Conservation (phyloP, 1,140 invertebrate species). For the Drosophila dunni region DNA sequence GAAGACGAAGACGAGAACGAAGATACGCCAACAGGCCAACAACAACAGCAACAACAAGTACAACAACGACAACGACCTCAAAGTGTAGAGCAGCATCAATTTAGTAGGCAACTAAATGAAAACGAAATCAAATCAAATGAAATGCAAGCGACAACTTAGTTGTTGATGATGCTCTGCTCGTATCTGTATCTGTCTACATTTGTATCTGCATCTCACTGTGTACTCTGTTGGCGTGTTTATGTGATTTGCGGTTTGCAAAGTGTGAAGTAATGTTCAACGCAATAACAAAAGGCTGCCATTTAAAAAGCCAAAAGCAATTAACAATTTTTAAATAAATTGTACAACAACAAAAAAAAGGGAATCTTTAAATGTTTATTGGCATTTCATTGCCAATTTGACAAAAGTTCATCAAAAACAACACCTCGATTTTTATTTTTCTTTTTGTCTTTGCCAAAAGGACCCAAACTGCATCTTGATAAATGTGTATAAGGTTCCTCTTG, state of each 20-base stretch:
- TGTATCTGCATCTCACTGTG: background rate
- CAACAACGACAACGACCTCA: constrained; percentile 33
- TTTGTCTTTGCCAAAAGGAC: background rate
- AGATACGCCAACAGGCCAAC: constrained; percentile 35
- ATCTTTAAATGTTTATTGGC: constrained; percentile 39
- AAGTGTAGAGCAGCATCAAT: constrained; percentile 28
- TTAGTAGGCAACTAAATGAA: constrained; percentile 47
- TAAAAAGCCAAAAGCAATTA: background rate
- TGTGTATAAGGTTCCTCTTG: constrained; percentile 34
- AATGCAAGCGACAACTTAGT: constrained; percentile 78
- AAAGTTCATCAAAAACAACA: constrained; percentile 61
- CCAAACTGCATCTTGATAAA: constrained; percentile 68
- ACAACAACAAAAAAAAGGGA: background rate
- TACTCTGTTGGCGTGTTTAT: background rate
- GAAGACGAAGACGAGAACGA: constrained; percentile 19
- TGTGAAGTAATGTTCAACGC: constrained; percentile 28
- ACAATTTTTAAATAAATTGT: background rate
- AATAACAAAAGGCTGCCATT: constrained; percentile 2
- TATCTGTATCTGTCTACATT: constrained; percentile 11
- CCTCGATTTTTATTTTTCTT: background rate
- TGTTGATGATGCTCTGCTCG: constrained; percentile 50
- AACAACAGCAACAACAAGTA: constrained; percentile 18
- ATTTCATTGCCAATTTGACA: constrained; percentile 68
- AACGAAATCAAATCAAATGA: constrained; percentile 60
- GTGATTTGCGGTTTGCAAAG: constrained; percentile 9